phyloP scores from a whole-genome alignment of 30 jellyfish, hydroid and myxozoan species.

The Euphysa ruthae region DNA sequence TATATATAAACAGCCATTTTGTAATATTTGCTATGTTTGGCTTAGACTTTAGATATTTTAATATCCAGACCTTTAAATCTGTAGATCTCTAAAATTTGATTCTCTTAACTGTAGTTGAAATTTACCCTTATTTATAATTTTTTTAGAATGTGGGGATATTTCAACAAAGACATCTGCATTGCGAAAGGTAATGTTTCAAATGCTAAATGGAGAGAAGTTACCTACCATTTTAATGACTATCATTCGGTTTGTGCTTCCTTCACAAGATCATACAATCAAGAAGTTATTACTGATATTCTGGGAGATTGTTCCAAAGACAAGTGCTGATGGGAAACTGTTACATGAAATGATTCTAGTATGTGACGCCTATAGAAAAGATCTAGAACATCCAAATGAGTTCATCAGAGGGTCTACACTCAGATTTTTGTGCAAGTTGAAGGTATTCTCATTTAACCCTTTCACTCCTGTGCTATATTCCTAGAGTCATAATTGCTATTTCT shows the following conservation, averaged over 20 bases:
- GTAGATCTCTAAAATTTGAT: no score
- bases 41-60: no score
- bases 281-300: conserved; percentile 84
- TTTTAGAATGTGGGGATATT: conserved; percentile 84
- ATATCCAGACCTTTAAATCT: no score
- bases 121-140: no score
- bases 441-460: no score
- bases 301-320: conserved; percentile 98
- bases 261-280: conserved; percentile 86
- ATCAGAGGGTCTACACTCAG: conserved; percentile 95
- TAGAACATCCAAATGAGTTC: conserved; percentile 97
- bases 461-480: no score
- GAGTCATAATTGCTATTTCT: no score
- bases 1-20: no score
- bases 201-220: conserved; percentile 90
- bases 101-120: no score
- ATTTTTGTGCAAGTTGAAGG: conserved; percentile 94
- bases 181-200: conserved; percentile 81
- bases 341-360: conserved; percentile 99
- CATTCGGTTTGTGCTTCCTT: conserved; percentile 93
- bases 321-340: conserved; percentile 87
- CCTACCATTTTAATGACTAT: conserved; percentile 83
- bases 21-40: no score
- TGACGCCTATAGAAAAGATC: conserved; percentile 98
- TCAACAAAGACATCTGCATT: conserved; percentile 65